Base-by-base conservation (phyloP, 1,140 invertebrate genomes). In the Belonocnema kinseyi region DNA sequence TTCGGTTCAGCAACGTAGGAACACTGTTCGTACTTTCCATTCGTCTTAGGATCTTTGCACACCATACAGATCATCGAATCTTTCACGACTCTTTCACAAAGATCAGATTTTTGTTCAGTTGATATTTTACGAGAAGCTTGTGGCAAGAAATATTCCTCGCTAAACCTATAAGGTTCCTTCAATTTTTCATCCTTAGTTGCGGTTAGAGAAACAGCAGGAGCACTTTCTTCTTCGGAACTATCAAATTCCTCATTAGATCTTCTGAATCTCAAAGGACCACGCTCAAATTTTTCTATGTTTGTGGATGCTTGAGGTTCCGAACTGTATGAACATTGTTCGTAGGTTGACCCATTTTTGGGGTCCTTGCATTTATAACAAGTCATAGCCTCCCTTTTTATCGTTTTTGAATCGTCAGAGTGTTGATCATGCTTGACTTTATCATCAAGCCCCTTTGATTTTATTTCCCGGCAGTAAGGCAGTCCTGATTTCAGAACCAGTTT, bases 11-110 rank as follows among this genome's bases (percentile, higher is more conserved):
- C 90, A 21, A 93, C 92, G 86, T 95, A 95, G 0, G 94, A 93
- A 84, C 95, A 95, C 72, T 94, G 93, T 89, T 96, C 94, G 85
- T 94, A 96, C 76, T 94, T 95, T 6, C 93, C 94, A 33, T 94
- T 94, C n/a, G 93, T 95, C 86, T 94, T 93, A 0, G 93, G 91
- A 82, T 96, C 93, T 83, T 93, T 92, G 85, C 95, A 96, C 2
- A 94, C 90, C 86, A 93, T 94, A 84, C 95, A 96, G 5, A 93
- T 92, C 93, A 94, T 94, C 7, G 93, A 93, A 83, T 95, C 92
- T 83, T 92, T 94, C 54, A 93, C 88, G 0, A 94, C 92, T 86
- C 94, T 93, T 76, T 93, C 91, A 82, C 95, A 95, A 40, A 83
- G 83, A 40, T 91, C 85, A 12, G 75, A 73, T 26, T 86, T 84